These are phyloP conservation scores for Chionoecetes opilio DNA, from an alignment of 1,140 invertebrate genomes.

Conservation along the genomic window DNA sequence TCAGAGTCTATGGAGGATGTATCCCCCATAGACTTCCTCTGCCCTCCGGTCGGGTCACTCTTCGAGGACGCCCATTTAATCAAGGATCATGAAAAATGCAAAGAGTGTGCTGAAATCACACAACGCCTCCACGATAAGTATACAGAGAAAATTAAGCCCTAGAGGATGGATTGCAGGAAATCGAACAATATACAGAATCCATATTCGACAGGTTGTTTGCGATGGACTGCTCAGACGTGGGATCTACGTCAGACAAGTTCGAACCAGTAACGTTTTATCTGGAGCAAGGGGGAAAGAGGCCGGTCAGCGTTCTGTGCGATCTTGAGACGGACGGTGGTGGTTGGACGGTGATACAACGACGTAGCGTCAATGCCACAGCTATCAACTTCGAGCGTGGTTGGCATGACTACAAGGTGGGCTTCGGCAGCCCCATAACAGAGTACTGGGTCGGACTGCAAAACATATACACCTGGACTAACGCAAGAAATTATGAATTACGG, in stretches of 20 bases:
- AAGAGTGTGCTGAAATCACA: too few relatives aligned
- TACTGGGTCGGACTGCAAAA: constrained; percentile 85
- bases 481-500: constrained; percentile 83
- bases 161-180: neutral
- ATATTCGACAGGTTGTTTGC: constrained; percentile 62
- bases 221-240: constrained; percentile 74
- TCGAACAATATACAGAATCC: neutral
- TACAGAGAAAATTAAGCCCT: neutral
- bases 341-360: constrained; percentile 93
- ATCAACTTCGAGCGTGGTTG: constrained; percentile 83
- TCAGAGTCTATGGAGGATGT: too few relatives aligned
- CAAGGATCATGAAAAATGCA: neutral
- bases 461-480: constrained; percentile 84
- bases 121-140: too few relatives aligned
- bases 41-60: too few relatives aligned
- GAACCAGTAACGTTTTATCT: constrained; percentile 75
- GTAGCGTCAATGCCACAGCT: constrained; percentile 87
- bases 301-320: constrained; percentile 86
- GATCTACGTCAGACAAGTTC: constrained; percentile 32
- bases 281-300: constrained; percentile 78
- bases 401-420: constrained; percentile 85
- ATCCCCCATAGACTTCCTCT: too few relatives aligned
- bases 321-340: constrained; percentile 86
- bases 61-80: neutral
- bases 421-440: constrained; percentile 83